These are phyloP conservation scores for Tetranychus truncatus DNA, from an alignment of 2,888 invertebrate genomes.

Conservation along the genomic window DNA sequence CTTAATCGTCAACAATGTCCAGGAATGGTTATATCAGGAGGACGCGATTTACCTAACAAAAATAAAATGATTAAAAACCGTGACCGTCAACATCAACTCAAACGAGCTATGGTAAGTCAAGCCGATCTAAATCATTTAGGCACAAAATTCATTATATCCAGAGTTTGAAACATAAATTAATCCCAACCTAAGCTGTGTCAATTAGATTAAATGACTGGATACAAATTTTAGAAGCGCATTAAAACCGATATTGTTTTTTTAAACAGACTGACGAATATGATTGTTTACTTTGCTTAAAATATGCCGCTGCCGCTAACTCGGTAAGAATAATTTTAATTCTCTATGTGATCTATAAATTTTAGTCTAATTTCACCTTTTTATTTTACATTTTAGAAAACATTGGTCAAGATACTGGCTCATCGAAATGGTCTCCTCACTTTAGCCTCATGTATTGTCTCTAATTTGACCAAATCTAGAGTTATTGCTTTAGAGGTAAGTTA, in stretches of 20 bases:
- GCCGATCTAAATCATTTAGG: background rate
- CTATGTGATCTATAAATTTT: background rate
- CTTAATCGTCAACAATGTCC: slow-evolving; percentile 36
- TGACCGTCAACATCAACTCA: slow-evolving; percentile 18
- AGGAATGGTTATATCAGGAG: slow-evolving; percentile 13
- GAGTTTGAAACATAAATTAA: background rate
- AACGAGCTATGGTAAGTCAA: slow-evolving; percentile 21
- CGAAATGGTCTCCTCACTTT: slow-evolving; percentile 28
- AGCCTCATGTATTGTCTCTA: slow-evolving; percentile 33
- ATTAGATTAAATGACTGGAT: background rate
- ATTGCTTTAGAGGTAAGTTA: slow-evolving; percentile 57
- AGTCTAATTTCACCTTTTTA: background rate
- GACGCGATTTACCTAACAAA: slow-evolving; percentile 15
- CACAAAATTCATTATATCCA: background rate
- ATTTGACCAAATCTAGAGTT: slow-evolving; percentile 32
- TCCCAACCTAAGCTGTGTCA: no score
- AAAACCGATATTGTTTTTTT: slow-evolving; percentile 5
- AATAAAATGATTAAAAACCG: slow-evolving; percentile 11
- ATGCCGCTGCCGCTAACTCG: slow-evolving; percentile 29
- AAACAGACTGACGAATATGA: slow-evolving; percentile 61
- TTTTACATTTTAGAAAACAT: slow-evolving; percentile 10
- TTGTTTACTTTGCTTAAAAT: slow-evolving; percentile 64
- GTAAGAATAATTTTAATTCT: slow-evolving; percentile 27
- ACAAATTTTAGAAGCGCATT: background rate
- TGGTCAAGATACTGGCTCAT: slow-evolving; percentile 27